Base-by-base conservation (phyloP, 1,140 invertebrate species). In the Trissolcus basalis region DNA sequence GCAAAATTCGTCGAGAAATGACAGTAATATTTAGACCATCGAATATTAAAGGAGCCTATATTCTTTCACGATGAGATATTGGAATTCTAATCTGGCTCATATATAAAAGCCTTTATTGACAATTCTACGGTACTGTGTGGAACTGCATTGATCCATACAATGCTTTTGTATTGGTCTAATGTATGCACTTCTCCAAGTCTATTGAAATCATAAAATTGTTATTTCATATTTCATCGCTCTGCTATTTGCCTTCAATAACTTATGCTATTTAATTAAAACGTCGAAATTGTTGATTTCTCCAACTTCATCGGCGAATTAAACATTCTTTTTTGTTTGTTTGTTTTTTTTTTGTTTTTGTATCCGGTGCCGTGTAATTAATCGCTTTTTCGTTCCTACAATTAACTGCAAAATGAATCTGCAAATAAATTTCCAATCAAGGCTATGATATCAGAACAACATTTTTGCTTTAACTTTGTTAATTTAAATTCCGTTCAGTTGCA, bases 91-190 rank as follows among this genome's bases (percentile, higher is more conserved):
- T 73, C 61, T 48, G 55, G 63, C 63, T 74, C 48, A 27, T 27
- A 35, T 67, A 68, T 67, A 74, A 74, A 73, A 61, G 58, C 51
- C 50, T 61, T 74, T 74, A 74, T 67, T 68, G 63, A 68, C 71
- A 74, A 39, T 56, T 67, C 55, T 12, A 51, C 27, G 39, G 56
- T 68, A 74, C 63, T 54, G 56, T 74, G 19, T 45, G 51, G n/a
- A 74, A 47, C 50, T 67, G 44, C 27, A 58, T 47, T 15, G 45
- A 61, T 56, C 63, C 39, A 12, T 39, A 74, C 71, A 63, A 68
- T 63, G 58, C 71, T 55, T 73, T 73, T 65, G 56, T 67, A 67
- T 72, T 55, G 55, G 11, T 51, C 41, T 68, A 63, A 68, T 53
- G 12, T 63, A 74, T 68, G 71, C 69, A 65, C 50, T 63, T 67